Base-by-base conservation (phyloP, 2,113 vertebrate species). In the Antigone vipio region DNA sequence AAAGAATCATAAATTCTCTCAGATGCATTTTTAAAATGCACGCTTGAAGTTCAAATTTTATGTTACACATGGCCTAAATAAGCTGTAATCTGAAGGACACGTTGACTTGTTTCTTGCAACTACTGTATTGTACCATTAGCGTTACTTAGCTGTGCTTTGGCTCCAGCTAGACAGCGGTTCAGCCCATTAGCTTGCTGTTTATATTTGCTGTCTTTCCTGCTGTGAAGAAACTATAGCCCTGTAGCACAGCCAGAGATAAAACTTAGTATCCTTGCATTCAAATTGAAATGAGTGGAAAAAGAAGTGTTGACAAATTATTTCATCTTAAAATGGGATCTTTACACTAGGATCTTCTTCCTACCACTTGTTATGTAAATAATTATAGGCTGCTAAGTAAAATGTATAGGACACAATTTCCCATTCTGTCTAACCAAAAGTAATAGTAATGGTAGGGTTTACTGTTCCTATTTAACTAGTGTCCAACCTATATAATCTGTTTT, bases 111-210 rank as follows among this genome's bases (percentile, higher is more conserved):
- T 95, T 94, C 68, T 87, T 93, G 85, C 72, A 94, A 90, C 68
- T 95, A 52, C 88, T 91, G 76, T 89, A 52, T 72, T 84, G 88
- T 78, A 87, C 91, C 83, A 56, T 71, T 91, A 90, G 9, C 92
- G 42, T 90, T 84, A 69, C 40, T 42, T 75, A 94, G 92, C 88
- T 89, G 58, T 79, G 71, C 85, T 89, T 84, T 68, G 81, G 63
- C 79, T 94, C 73, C 45, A 77, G 90, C 60, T 86, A 60, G 52
- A 90, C 30, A 82, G 73, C 26, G 9, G 92, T 34, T 91, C 96
- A 94, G 85, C n/a, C 95, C 93, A 91, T 96, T 97, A 97, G 96
- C 91, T 89, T 94, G 68, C 88, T 96, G 64, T 63, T 96, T 94
- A 60, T 89, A 90, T 96, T 96, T 96, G 82, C 76, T 94, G 3